Percentiles rank a stretch among this genome's conserved stretches.
Evolutionary conservation across 2,797 vertebrate genomes (phyloP).

Genomic region (Adelosebastes latens): DNA sequence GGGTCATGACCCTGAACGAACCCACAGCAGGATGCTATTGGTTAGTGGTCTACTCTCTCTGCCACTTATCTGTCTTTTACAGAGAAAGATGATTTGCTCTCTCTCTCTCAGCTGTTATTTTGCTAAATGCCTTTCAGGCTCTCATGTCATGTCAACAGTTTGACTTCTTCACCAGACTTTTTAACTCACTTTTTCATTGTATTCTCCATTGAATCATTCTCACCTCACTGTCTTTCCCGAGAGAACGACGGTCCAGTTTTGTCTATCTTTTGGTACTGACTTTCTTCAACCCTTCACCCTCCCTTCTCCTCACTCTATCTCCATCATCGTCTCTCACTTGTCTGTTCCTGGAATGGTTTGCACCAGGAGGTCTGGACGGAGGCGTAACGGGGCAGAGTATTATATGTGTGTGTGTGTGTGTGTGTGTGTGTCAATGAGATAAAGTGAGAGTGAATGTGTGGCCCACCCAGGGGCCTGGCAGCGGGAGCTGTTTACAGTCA

Average conservation of each 20-base stretch:
- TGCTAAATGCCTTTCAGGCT: constrained; percentile 5
- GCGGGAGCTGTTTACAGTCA: constrained; percentile 77
- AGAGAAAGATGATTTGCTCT: constrained; percentile 43
- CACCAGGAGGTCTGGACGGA: constrained; percentile 63
- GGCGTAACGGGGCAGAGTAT: constrained; percentile 49
- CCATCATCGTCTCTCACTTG: constrained; percentile 11
- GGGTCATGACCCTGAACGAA: constrained; percentile 67
- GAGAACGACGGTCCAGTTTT: background rate
- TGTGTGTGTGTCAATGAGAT: constrained; percentile 43
- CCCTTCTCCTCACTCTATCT: constrained; percentile 7
- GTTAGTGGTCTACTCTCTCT: constrained; percentile 68
- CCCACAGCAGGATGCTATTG: constrained; percentile 69
- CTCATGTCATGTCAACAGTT: background rate
- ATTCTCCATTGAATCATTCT: background rate
- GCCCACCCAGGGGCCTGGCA: constrained; percentile 81
- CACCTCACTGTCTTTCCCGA: background rate
- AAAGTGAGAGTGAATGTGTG: constrained; percentile 72
- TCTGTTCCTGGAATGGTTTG: constrained; percentile 52
- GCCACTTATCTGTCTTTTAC: constrained; percentile 67
- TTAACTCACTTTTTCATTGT: background rate
- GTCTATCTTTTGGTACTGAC: background rate
- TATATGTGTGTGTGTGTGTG: constrained; percentile 37
- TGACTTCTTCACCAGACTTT: background rate
- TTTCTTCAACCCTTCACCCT: constrained; percentile 7
- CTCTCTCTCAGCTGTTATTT: constrained; percentile 47